Conservation (phyloP, 2,888 invertebrate species). For the Graphium colonna region DNA sequence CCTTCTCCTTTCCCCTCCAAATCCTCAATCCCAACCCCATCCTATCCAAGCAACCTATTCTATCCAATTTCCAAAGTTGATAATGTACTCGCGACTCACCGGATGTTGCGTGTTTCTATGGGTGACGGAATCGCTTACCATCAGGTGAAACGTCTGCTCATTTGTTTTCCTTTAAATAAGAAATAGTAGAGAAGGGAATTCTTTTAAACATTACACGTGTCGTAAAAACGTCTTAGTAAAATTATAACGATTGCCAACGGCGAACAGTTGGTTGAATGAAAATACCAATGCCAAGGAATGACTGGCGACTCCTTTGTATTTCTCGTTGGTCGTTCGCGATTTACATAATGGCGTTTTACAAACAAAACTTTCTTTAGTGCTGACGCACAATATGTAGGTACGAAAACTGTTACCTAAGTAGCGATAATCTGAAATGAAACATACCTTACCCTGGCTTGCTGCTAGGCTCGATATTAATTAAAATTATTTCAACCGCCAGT, state of each 20-base stretch:
- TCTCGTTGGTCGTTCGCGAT: neutral
- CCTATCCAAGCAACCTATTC: too few relatives aligned
- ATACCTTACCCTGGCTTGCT: too few relatives aligned
- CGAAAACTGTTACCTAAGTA: neutral
- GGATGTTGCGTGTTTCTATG: too few relatives aligned
- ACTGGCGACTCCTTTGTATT: slow-evolving; percentile 2
- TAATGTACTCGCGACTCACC: too few relatives aligned
- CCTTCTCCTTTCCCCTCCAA: too few relatives aligned
- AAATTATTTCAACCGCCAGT: too few relatives aligned
- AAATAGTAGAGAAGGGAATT: neutral
- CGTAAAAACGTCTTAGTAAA: neutral
- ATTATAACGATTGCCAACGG: neutral
- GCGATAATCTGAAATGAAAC: neutral
- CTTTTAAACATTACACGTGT: neutral
- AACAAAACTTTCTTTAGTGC: neutral
- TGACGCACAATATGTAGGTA: neutral
- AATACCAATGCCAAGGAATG: neutral
- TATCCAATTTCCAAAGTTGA: too few relatives aligned
- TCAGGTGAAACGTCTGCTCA: too few relatives aligned
- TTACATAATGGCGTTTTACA: neutral
- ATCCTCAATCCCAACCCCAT: too few relatives aligned
- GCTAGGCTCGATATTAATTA: too few relatives aligned
- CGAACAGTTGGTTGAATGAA: neutral
- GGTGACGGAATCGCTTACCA: too few relatives aligned
- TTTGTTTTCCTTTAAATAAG: too few relatives aligned